phyloP scores from a whole-genome alignment of 30 jellyfish, hydroid and myxozoan species.

The Aurelia coerulea region DNA sequence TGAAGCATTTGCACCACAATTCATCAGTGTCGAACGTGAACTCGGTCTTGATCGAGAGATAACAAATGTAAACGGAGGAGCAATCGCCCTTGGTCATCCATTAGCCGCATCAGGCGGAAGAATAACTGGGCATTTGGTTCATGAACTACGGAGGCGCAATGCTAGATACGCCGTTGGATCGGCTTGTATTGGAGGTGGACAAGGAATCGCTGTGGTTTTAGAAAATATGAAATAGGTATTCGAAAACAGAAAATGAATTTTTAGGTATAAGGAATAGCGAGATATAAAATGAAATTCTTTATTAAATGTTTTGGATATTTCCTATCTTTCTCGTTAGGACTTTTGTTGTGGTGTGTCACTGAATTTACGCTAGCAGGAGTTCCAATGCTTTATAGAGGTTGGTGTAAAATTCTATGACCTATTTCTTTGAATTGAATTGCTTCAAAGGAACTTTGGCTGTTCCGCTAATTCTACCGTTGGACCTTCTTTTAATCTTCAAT shows the following conservation, averaged over 20 bases:
- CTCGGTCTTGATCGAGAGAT: slow-evolving; percentile 80
- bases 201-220: slow-evolving; percentile 92
- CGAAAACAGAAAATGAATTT: not conserved
- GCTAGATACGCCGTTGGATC: slow-evolving; percentile 92
- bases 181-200: slow-evolving; percentile 99
- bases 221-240: slow-evolving; percentile 60
- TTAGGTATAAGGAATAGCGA: too few species aligned
- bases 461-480: too few species aligned
- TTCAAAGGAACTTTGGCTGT: too few species aligned
- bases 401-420: too few species aligned
- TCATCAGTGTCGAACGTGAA: slow-evolving; percentile 81
- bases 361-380: too few species aligned
- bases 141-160: slow-evolving; percentile 79
- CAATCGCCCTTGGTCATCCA: slow-evolving; percentile 98
- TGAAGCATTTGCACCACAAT: slow-evolving; percentile 98
- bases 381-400: too few species aligned
- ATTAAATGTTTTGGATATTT: too few species aligned
- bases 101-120: slow-evolving; percentile 95
- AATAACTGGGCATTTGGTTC: slow-evolving; percentile 81
- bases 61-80: slow-evolving; percentile 94
- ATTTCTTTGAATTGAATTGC: too few species aligned
- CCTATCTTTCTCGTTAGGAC: too few species aligned
- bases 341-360: too few species aligned
- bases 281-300: too few species aligned
- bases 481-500: too few species aligned